Base-by-base conservation (phyloP, 2,797 vertebrate genomes). In the Salmo trutta region DNA sequence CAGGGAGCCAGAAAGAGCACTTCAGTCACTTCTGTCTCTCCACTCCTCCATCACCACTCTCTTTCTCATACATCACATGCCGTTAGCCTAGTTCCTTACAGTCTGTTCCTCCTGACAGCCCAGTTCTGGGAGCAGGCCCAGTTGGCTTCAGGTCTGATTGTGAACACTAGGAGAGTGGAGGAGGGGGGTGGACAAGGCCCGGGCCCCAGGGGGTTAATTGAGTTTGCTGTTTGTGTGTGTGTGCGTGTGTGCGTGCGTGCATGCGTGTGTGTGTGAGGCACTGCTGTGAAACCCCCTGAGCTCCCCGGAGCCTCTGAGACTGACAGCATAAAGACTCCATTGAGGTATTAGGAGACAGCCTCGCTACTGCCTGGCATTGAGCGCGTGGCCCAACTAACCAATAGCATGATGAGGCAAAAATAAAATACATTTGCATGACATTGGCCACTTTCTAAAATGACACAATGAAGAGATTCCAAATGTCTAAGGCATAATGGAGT, bases 401-500 rank as follows among this genome's bases (percentile, higher is more conserved):
- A 88, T 91, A 87, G 86, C 89, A 90, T 86, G 90, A 92, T 88
- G 88, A 90, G 87, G 88, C 85, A 90, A 90, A 92, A 91, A 91
- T 91, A 91, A 90, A 88, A 88, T 84, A 72, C 81, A 93, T 94
- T 94, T 93, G 93, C 93, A 93, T 93, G 87, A 93, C 92, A 93
- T 82, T 91, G 86, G 89, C 75, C 79, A 89, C 87, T 91, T 92
- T 90, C 84, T 86, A 73, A 73, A 75, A 74, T 36, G 0, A 81
- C 83, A 91, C 90, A 92, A 92, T 88, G 84, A 89, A 86, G 85
- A 92, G 89, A 90, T 89, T 85, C 85, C 67, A 70, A 80, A 73
- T 78, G 82, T 89, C 84, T 80, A 76, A 85, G 6, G 91, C 84
- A 89, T 87, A 88, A 79, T 79, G 67, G 7, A 81, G 27, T 66